Evolutionary conservation across 23 tunicate species (phyloP).

Genomic region (Styela clava): DNA sequence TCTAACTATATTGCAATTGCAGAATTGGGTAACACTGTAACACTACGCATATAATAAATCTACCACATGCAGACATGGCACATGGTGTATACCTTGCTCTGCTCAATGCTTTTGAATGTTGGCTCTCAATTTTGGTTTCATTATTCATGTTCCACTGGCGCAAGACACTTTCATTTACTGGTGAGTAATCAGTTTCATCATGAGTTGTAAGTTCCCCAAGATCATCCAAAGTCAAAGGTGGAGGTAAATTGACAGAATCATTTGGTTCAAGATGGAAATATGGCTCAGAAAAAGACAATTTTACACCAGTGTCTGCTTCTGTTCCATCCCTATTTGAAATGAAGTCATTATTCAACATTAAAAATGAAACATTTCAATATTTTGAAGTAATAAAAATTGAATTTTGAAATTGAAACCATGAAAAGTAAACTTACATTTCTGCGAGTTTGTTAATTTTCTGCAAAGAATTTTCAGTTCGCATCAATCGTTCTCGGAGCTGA

Average conservation of each 20-base stretch:
- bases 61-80: too few species aligned
- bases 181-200: constrained; percentile 11
- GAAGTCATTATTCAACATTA: background rate
- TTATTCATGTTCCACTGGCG: constrained; percentile 15
- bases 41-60: too few species aligned
- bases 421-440: constrained; percentile 1
- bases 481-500: constrained; percentile 12
- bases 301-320: background rate
- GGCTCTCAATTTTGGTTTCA: background rate
- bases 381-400: too few species aligned
- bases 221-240: constrained; percentile 8
- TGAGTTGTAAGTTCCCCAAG: constrained; percentile 3
- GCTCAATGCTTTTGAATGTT: background rate
- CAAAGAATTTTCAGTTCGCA: constrained; percentile 7
- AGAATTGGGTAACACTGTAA: too few species aligned
- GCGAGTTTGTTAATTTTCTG: constrained; percentile 3
- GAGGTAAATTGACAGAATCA: constrained; percentile 8
- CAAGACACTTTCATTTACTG: background rate
- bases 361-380: background rate
- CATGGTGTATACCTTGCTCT: too few species aligned
- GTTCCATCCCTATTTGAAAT: background rate
- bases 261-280: background rate
- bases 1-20: too few species aligned
- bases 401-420: too few species aligned
- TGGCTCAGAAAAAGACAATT: constrained; percentile 7